Conservation (phyloP, 2,888 invertebrate genomes). For the Mamestra brassicae region DNA sequence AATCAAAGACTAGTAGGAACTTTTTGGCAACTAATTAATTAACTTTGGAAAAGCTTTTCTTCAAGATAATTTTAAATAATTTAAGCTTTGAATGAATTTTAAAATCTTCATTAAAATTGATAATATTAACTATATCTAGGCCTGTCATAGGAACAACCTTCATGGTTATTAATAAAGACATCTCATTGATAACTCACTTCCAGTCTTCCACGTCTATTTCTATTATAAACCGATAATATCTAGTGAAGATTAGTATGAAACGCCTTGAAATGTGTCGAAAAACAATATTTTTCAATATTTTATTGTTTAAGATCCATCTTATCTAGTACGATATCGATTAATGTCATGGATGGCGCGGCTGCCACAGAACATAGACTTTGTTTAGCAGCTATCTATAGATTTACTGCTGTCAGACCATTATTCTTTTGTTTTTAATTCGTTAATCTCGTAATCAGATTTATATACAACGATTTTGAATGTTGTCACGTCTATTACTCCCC, state of each 20-base stretch:
- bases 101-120: background rate
- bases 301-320: constrained; percentile 67
- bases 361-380: constrained; percentile 31
- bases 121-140: background rate
- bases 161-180: background rate
- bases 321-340: constrained; percentile 76
- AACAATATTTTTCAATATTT: constrained; percentile 68
- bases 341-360: constrained; percentile 70
- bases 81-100: too few relatives aligned
- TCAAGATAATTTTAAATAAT: background rate
- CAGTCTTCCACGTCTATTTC: constrained; percentile 64
- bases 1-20: background rate
- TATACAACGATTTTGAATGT: background rate
- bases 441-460: constrained; percentile 13
- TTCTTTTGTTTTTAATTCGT: constrained; percentile 27
- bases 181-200: constrained; percentile 30
- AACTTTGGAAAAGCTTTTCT: background rate
- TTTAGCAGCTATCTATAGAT: constrained; percentile 29
- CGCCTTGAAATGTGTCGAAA: constrained; percentile 65
- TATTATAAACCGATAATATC: constrained; percentile 68
- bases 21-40: background rate
- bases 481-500: background rate
- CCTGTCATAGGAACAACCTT: constrained; percentile 1
- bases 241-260: constrained; percentile 49
- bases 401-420: constrained; percentile 36